Conservation (phyloP, 2,113 vertebrate genomes). For the Malurus cyaneus region DNA sequence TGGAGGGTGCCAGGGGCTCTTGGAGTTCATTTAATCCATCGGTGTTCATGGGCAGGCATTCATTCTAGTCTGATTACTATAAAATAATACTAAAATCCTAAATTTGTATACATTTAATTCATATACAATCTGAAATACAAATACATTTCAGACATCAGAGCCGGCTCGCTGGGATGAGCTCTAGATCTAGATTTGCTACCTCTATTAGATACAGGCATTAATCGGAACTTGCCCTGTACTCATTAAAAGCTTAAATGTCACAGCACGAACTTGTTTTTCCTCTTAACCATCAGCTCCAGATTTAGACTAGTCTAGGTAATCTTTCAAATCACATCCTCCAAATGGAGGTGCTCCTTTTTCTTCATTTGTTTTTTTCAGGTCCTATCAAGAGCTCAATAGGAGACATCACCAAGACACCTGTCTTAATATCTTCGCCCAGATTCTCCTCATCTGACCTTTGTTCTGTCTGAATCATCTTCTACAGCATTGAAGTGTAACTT, state of each 20-base stretch:
- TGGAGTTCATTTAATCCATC: neutral
- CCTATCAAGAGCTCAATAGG: neutral
- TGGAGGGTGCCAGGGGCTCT: neutral
- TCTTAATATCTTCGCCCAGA: neutral
- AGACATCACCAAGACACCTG: neutral
- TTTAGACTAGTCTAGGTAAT: neutral
- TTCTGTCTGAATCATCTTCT: conserved; percentile 7
- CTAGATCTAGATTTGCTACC: neutral
- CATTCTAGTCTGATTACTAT: neutral
- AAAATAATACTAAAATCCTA: neutral
- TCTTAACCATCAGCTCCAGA: neutral
- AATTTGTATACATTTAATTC: neutral
- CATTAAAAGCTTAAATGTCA: neutral
- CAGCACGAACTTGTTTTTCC: neutral
- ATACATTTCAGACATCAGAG: neutral
- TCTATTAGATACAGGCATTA: neutral
- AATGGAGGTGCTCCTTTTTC: neutral
- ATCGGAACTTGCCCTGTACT: neutral
- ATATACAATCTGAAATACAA: neutral
- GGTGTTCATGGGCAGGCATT: neutral
- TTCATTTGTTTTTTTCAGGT: neutral
- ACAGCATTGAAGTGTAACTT: neutral
- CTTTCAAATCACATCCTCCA: neutral
- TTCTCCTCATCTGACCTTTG: conserved; percentile 14
- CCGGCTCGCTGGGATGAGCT: neutral